phyloP scores from a whole-genome alignment of 2,113 vertebrate species.

The Rattus rattus region DNA sequence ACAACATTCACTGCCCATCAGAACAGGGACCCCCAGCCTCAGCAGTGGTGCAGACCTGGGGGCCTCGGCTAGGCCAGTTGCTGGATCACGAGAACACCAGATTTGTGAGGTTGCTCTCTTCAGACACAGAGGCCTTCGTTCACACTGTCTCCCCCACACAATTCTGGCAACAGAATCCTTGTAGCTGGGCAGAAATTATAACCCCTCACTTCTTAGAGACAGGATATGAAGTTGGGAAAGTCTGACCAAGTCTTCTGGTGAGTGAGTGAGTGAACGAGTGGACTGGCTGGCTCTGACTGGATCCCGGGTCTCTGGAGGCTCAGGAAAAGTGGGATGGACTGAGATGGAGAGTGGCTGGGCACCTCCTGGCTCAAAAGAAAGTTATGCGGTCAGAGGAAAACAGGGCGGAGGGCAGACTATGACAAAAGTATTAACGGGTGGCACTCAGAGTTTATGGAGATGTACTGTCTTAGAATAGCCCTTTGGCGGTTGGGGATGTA shows the following conservation, averaged over 20 bases:
- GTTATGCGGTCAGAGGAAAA: constrained; percentile 2
- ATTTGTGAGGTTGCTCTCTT: not conserved
- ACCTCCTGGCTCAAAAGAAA: not conserved
- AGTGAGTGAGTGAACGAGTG: not conserved
- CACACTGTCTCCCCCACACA: not conserved
- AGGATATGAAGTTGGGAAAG: not conserved
- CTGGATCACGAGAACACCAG: not conserved
- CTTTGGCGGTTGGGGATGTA: not conserved
- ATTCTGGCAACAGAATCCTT: not conserved
- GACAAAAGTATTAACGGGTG: not conserved
- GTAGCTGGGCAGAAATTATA: not conserved
- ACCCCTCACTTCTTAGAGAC: not conserved
- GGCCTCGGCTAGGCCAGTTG: not conserved
- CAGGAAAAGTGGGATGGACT: not conserved
- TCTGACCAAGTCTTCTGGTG: not conserved
- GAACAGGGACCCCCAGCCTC: not conserved
- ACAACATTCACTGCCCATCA: not conserved
- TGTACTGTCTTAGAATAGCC: not conserved
- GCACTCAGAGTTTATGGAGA: not conserved
- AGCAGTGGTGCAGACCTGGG: not conserved
- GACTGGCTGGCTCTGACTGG: not conserved
- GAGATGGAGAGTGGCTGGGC: not conserved
- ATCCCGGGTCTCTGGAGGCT: not conserved
- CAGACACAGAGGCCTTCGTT: not conserved
- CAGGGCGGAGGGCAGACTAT: not conserved